Evolutionary conservation across 2,113 vertebrate genomes (phyloP).

Genomic region (Bombycilla garrulus): DNA sequence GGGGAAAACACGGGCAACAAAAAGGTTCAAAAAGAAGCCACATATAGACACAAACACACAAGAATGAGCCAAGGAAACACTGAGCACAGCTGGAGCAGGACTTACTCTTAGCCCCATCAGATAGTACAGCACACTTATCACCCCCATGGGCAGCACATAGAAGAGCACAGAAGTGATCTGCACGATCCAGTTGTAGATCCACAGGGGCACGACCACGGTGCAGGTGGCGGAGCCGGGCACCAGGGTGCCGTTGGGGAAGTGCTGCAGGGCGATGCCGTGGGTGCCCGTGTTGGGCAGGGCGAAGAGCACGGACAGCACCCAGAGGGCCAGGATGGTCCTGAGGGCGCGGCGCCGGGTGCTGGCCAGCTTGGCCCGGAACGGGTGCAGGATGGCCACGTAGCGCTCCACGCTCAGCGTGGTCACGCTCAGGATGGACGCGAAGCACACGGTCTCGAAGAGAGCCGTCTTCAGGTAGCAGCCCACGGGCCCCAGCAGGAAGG

Average conservation of each 20-base stretch:
- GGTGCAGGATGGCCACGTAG: slow-evolving; percentile 89
- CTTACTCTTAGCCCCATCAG: slow-evolving; percentile 87
- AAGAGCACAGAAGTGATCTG: slow-evolving; percentile 90
- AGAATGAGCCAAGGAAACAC: background rate
- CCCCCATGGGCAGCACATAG: slow-evolving; percentile 88
- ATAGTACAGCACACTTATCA: slow-evolving; percentile 88
- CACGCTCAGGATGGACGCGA: slow-evolving; percentile 90
- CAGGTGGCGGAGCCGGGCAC: slow-evolving; percentile 86
- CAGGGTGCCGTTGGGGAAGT: slow-evolving; percentile 57
- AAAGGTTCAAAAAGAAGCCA: background rate
- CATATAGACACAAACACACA: background rate
- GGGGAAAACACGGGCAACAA: background rate
- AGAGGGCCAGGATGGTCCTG: slow-evolving; percentile 82
- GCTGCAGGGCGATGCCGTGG: slow-evolving; percentile 82
- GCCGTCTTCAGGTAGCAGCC: slow-evolving; percentile 95
- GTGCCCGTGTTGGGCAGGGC: slow-evolving; percentile 89
- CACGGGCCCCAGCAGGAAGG: slow-evolving; percentile 82
- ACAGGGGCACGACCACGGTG: slow-evolving; percentile 79
- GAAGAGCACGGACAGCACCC: slow-evolving; percentile 84
- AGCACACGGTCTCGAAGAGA: slow-evolving; percentile 91
- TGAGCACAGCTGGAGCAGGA: background rate
- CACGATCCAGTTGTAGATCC: slow-evolving; percentile 92
- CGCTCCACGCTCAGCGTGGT: slow-evolving; percentile 89
- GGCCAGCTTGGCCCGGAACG: slow-evolving; percentile 84
- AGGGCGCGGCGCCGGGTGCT: slow-evolving; percentile 85